Conservation (phyloP, 1,140 invertebrate genomes). For the Cotesia vestalis region DNA sequence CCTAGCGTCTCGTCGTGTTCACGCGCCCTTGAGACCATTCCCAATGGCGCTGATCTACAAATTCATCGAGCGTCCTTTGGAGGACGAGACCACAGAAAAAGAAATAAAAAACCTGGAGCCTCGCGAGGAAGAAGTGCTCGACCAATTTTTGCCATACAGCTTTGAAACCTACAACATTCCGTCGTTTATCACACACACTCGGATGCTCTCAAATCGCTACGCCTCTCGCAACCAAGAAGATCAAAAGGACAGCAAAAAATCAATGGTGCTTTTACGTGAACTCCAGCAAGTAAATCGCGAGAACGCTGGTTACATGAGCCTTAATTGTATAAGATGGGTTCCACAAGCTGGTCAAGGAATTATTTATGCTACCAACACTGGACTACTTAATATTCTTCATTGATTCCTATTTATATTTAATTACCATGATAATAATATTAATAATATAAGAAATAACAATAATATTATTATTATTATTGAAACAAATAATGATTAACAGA, state of each 20-base stretch:
- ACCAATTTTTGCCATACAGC: neutral
- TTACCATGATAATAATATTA: too few species aligned
- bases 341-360: constrained; percentile 83
- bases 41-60: constrained; percentile 76
- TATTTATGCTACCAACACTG: constrained; percentile 86
- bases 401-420: constrained; percentile 39
- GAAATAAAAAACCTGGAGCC: neutral
- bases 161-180: constrained; percentile 41
- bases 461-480: too few species aligned
- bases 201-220: too few species aligned
- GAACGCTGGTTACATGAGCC: constrained; percentile 71
- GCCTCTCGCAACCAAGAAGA: constrained; percentile 38
- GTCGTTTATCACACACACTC: constrained; percentile 10
- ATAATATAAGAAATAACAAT: too few species aligned
- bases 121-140: neutral
- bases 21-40: constrained; percentile 61
- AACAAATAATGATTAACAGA: too few species aligned
- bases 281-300: constrained; percentile 72
- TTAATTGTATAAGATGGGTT: constrained; percentile 87
- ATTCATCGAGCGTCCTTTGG: constrained; percentile 56
- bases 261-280: constrained; percentile 69
- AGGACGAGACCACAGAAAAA: constrained; percentile 35
- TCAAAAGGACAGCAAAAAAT: constrained; percentile 52
- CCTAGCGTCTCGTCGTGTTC: constrained; percentile 72
- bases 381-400: constrained; percentile 77